Base-by-base conservation (phyloP, 2,113 vertebrate species). In the Bagarius yarrelli region DNA sequence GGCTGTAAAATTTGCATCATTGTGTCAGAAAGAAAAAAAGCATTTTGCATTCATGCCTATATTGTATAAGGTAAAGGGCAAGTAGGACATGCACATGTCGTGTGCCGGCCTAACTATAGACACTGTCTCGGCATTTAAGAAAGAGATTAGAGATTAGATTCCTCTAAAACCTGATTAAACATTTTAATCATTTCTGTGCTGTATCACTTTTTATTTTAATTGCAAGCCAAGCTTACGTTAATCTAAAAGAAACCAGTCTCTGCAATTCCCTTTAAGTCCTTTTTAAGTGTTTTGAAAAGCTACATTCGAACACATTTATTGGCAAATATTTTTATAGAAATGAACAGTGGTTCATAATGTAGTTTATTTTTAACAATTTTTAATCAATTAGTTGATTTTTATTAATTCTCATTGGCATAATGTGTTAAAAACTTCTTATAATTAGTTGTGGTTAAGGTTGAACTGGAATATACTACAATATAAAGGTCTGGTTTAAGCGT, bases 121-220 rank as follows among this genome's bases (percentile, higher is more conserved):
- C 70, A 60, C 23, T 64, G 73, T 81, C 66, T 50, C 64, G 50
- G 64, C 52, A 40, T 84, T 71, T 74, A 47, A 79, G 55, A 50
- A 80, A 77, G 59, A 80, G 63, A 85, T 83, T 15, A 47, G 23
- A 52, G 40, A 27, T 70, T 80, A 72, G 81, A 72, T 83, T 76
- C 59, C 21, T 81, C 70, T 67, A 81, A 81, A 67, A 78, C 79
- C 55, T 81, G 74, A 83, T 76, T 81, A 63, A 81, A 81, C 55
- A 77, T 79, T 69, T 81, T 74, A 86, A 70, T 79, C 75, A 71
- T 67, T 25, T 30, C 9, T 80, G 71, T 81, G 81, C 59, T 69
- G 50, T 81, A 67, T 80, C 34, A 25, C 67, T 36, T 32, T 55
- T 80, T 78, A 75, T 82, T 81, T 61, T n/a, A 56, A 23, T 21